Base-by-base conservation (phyloP, 2,113 vertebrate species). In the Donacobius atricapilla region DNA sequence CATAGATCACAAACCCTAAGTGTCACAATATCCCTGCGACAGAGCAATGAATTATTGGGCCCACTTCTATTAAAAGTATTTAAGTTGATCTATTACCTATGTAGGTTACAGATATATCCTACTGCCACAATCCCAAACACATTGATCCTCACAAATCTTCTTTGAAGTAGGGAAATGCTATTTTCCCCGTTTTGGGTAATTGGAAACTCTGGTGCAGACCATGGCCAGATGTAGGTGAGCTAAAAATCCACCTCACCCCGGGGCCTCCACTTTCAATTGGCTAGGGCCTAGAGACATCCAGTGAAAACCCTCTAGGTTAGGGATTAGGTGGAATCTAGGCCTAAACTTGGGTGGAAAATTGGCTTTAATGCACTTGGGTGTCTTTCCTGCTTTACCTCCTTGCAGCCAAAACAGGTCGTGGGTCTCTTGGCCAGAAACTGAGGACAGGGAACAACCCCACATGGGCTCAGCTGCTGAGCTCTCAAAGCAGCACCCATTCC, bases 101-200 rank as follows among this genome's bases (percentile, higher is more conserved):
- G 79, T 25, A 91, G 78, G 83, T 83, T 93, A 90, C 51, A 80
- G 92, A 88, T 77, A 81, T 40, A 92, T 88, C 47, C 85, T 77
- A 86, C 54, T 92, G 79, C 72, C 92, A 81, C 79, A 31, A 71
- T 92, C 73, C 91, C 54, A 42, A 95, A 71, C 64, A 33, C 83
- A 69, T 5, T 68, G 91, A 95, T 87, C 87, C 89, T 84, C 91
- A 94, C 83, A 94, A 95, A 94, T 93, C 89, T 94, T 93, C 65
- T 37, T 24, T 37, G 65, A 76, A 71, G 72, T 15, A 86, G 24
- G 58, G 17, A 92, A 93, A 94, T 44, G 47, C n/a, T 64, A 18
- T 93, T 88, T 95, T 86, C 54, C 64, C 68, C 44, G 64, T 92
- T 90, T 87, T 5, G 68, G 60, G 47, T 75, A 86, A 95, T 24